phyloP scores from a whole-genome alignment of 1,140 invertebrate species.

The Bicyclus anynana region DNA sequence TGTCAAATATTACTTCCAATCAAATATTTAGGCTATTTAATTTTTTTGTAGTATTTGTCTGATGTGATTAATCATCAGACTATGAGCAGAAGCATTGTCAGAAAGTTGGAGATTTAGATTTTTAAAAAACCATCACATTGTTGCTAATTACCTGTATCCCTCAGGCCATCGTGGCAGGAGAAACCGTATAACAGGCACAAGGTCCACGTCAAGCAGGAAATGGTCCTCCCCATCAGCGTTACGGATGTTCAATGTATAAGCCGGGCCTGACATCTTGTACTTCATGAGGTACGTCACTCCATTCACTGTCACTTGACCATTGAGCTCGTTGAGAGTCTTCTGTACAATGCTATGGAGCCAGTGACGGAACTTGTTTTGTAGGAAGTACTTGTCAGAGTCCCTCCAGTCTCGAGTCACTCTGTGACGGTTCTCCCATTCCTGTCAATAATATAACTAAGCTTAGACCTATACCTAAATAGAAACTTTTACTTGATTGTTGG shows the following conservation, averaged over 20 bases:
- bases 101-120: no score
- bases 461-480: no score
- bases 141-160: slow-evolving; percentile 42
- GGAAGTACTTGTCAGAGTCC: slow-evolving; percentile 47
- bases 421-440: slow-evolving; percentile 54
- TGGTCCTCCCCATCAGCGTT: slow-evolving; percentile 23
- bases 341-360: slow-evolving; percentile 66
- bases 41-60: no score
- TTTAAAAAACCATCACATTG: no score
- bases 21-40: no score
- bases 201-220: slow-evolving; percentile 60
- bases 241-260: slow-evolving; percentile 63
- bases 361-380: slow-evolving; percentile 63
- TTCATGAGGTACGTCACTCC: slow-evolving; percentile 47
- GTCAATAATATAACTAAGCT: not conserved
- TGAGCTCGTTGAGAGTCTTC: slow-evolving; percentile 41
- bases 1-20: no score
- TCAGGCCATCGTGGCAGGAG: slow-evolving; percentile 40
- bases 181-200: slow-evolving; percentile 73
- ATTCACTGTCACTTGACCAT: slow-evolving; percentile 37
- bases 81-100: no score
- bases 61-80: no score
- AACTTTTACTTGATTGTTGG: no score
- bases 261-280: slow-evolving; percentile 65
- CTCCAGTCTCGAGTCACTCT: slow-evolving; percentile 56